Evolutionary conservation across 2,113 vertebrate species (phyloP).

Genomic region (Myrmophylax atrothorax): DNA sequence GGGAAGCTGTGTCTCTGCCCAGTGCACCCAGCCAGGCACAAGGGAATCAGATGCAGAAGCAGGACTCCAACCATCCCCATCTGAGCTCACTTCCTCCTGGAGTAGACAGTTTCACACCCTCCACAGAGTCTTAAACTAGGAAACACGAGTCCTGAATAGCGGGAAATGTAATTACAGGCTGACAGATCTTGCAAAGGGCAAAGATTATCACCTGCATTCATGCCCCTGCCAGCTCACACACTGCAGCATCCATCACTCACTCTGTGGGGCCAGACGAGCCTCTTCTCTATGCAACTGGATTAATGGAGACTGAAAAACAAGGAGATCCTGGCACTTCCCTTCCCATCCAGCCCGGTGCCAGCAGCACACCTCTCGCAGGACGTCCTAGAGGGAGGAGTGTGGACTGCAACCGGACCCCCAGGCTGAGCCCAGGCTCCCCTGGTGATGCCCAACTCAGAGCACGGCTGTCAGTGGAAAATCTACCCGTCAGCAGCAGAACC

Average conservation of each 20-base stretch:
- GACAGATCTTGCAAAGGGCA: background rate
- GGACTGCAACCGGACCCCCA: background rate
- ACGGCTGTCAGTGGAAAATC: rapidly evolving
- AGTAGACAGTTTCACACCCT: background rate
- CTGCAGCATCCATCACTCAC: background rate
- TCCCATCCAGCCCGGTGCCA: rapidly evolving
- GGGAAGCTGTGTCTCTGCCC: background rate
- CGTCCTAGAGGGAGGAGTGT: background rate
- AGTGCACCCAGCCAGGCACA: rapidly evolving
- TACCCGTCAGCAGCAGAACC: background rate
- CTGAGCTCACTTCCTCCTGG: background rate
- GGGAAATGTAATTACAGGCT: background rate
- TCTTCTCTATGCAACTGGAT: rapidly evolving
- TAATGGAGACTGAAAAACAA: background rate
- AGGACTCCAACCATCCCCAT: too few relatives aligned
- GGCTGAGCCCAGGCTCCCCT: rapidly evolving
- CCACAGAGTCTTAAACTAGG: background rate
- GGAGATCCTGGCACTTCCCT: background rate
- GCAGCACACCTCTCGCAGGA: background rate
- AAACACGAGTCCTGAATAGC: background rate
- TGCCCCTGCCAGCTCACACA: background rate
- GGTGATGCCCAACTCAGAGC: background rate
- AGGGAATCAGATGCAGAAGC: rapidly evolving
- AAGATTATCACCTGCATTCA: background rate
- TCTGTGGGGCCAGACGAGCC: background rate